Conservation (phyloP, 2,113 vertebrate species). For the Strix aluco region DNA sequence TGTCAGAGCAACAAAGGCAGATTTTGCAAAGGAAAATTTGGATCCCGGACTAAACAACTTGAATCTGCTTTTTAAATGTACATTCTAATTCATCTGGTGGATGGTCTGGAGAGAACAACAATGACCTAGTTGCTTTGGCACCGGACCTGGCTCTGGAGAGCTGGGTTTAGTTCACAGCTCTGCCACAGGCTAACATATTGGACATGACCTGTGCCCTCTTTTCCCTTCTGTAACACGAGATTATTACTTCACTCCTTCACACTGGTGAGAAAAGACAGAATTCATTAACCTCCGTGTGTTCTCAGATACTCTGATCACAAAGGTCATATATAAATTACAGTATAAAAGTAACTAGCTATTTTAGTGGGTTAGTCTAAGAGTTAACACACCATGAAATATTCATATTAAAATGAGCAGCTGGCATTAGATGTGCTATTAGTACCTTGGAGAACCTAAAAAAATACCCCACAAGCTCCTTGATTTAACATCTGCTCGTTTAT, state of each 20-base stretch:
- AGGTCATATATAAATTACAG: neutral
- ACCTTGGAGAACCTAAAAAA: neutral
- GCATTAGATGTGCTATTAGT: neutral
- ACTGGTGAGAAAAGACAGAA: neutral
- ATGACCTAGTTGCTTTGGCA: neutral
- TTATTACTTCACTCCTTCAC: neutral
- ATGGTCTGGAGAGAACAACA: neutral
- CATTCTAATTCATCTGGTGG: neutral
- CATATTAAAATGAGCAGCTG: neutral
- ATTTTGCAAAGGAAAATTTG: neutral
- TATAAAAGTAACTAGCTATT: neutral
- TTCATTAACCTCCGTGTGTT: neutral
- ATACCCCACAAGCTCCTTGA: neutral
- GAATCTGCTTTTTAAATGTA: neutral
- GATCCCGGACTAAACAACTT: neutral
- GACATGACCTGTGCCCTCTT: neutral
- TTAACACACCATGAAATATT: neutral
- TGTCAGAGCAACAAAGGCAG: neutral
- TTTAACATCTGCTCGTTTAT: neutral
- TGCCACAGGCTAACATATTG: neutral
- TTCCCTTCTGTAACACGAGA: neutral
- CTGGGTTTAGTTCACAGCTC: neutral
- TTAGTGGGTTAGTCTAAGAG: neutral
- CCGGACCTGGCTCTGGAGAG: neutral
- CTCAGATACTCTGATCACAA: neutral